phyloP scores from a whole-genome alignment of 2,888 invertebrate species.

The Polydrusus pterygomalis region DNA sequence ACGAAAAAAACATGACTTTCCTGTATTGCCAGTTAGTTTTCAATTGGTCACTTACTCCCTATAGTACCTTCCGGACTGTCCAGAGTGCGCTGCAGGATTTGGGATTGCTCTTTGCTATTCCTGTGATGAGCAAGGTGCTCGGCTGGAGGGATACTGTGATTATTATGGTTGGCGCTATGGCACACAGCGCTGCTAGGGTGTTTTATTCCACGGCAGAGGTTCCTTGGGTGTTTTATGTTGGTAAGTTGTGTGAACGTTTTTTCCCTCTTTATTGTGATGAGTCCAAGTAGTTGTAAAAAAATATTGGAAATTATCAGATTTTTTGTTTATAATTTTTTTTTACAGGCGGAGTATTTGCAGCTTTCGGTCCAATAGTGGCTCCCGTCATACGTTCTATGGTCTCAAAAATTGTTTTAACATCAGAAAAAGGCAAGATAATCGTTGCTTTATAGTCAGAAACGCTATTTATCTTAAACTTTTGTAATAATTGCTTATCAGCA shows the following conservation, averaged over 20 bases:
- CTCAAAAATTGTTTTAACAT: slow-evolving; percentile 75
- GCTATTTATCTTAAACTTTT: too few relatives aligned
- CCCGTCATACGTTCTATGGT: slow-evolving; percentile 88
- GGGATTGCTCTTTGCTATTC: slow-evolving; percentile 82
- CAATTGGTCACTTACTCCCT: slow-evolving; percentile 81
- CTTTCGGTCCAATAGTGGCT: slow-evolving; percentile 86
- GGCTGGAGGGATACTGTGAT: slow-evolving; percentile 83
- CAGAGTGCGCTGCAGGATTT: slow-evolving; percentile 83
- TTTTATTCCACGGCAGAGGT: slow-evolving; percentile 78
- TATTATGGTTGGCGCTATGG: slow-evolving; percentile 81
- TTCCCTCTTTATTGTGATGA: too few relatives aligned
- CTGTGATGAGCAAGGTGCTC: slow-evolving; percentile 81
- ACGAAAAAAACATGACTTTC: slow-evolving; percentile 85
- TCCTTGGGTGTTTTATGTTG: slow-evolving; percentile 78
- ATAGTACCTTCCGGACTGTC: slow-evolving; percentile 83
- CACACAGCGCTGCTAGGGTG: slow-evolving; percentile 81
- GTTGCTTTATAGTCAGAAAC: too few relatives aligned
- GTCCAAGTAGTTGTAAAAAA: too few relatives aligned
- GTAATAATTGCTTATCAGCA: neutral
- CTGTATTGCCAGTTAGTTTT: slow-evolving; percentile 84
- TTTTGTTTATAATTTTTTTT: slow-evolving; percentile 3
- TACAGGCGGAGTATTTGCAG: slow-evolving; percentile 81
- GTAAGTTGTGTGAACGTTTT: slow-evolving; percentile 64
- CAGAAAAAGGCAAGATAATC: slow-evolving; percentile 2
- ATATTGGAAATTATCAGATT: too few relatives aligned